A percentile compares a stretch with the other conserved stretches of the same genome.
phyloP scores from a whole-genome alignment of 2,888 invertebrate genomes.

The Sepioteuthis lessoniana region DNA sequence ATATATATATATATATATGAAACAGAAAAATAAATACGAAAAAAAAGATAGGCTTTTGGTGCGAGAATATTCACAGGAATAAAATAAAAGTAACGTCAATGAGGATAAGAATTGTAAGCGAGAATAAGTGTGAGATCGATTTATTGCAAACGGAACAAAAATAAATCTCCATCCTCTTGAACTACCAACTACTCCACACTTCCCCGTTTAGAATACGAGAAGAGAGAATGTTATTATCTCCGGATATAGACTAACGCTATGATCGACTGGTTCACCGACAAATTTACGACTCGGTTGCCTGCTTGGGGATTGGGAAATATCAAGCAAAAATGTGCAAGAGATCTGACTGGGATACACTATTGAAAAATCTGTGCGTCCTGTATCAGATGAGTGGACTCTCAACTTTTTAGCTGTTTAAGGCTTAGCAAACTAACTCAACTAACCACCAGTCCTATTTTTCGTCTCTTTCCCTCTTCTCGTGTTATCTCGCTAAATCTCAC shows the following conservation, averaged over 20 bases:
- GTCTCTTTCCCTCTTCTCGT: no score
- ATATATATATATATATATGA: not conserved
- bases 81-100: not conserved
- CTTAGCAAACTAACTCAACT: no score
- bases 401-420: no score
- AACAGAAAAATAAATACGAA: no score
- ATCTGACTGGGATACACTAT: not conserved
- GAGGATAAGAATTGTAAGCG: not conserved
- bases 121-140: not conserved
- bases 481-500: no score
- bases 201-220: not conserved
- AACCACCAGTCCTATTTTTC: no score
- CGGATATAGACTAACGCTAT: not conserved
- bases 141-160: not conserved
- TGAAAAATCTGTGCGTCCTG: no score
- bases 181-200: not conserved
- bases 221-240: not conserved
- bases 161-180: not conserved
- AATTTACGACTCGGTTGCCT: not conserved
- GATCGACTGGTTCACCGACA: conserved; percentile 16
- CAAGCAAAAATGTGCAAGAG: not conserved
- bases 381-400: no score
- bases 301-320: not conserved
- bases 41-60: not conserved
- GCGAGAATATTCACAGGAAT: not conserved